Evolutionary conservation across 2,888 invertebrate genomes (phyloP), one percentile per base, ranked within the genome.

Genomic region (Pterostichus niger): DNA sequence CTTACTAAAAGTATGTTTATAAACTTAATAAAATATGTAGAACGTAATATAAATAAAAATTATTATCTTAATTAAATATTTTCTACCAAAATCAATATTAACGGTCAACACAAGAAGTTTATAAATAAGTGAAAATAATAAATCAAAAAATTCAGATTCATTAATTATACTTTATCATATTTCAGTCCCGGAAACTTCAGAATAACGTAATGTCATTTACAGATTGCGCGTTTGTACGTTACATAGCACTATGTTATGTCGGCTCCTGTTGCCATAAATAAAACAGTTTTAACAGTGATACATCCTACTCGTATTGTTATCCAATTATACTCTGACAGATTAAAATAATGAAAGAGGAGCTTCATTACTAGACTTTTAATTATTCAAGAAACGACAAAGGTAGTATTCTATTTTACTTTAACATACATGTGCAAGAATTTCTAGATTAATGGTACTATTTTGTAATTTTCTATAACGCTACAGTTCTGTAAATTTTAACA

Each of bases 121-220:
- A 68, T 17, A 68, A 68, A 68, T 17, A 75, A 10, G 73, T 75
- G 33, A 49, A 75, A 75, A 52, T 75, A 52, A 75, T 75, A 75
- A 75, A 75, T 75, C 73, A 75, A 49, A 52, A 31, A 49, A 31
- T 75, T 49, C 11, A 75, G n/a, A 49, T 75, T 75, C 46, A 75
- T 75, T 75, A 75, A 75, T 75, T 75, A 52, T 31, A 46, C 31
- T 75, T 75, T 17, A 75, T 75, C 49, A 75, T 49, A 75, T 75
- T 75, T 52, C 73, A 75, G 24, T 52, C n/a, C 49, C 49, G 49
- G 31, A 75, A 75, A 49, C 31, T 49, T 40, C 31, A 52, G 49
- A 17, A 75, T 46, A 75, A 75, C 31, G 73, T 31, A 75, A 49
- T 75, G 73, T 75, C 73, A 75, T 75, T 75, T 52, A 75, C 73